Percentiles rank a stretch among this genome's conserved stretches.
phyloP scores from a whole-genome alignment of 2,888 invertebrate species.

The Abrostola tripartita region DNA sequence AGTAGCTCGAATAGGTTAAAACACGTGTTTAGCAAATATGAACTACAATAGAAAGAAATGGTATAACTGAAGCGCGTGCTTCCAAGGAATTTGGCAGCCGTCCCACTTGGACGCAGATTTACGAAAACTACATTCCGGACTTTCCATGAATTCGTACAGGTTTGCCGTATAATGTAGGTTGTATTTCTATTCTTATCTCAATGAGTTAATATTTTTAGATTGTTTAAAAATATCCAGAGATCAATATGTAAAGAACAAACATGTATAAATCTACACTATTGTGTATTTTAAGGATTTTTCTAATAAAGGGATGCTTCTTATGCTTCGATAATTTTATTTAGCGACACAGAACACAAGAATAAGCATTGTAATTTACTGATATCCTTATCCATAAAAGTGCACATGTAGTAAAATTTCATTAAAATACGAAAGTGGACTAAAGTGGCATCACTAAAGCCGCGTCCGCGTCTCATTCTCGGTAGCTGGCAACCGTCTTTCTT shows the following conservation, averaged over 20 bases:
- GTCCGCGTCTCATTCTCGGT: slow-evolving; percentile 34
- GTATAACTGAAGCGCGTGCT: slow-evolving; percentile 56
- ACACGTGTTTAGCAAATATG: slow-evolving; percentile 47
- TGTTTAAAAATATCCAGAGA: no score
- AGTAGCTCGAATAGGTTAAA: slow-evolving; percentile 32
- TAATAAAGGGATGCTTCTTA: no score
- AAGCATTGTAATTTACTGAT: no score
- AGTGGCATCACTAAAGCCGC: slow-evolving; percentile 53
- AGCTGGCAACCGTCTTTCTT: slow-evolving; percentile 56
- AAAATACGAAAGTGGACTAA: background rate
- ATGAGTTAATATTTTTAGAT: no score
- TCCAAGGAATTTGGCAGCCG: slow-evolving; percentile 63
- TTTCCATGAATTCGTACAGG: slow-evolving; percentile 5
- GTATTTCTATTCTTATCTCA: no score
- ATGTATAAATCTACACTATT: no score
- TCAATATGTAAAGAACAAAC: no score
- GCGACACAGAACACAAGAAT: no score
- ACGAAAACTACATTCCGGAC: slow-evolving; percentile 37
- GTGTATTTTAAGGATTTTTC: no score
- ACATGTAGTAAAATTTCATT: background rate
- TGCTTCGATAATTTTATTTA: no score
- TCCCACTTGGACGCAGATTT: slow-evolving; percentile 58
- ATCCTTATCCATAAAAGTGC: background rate
- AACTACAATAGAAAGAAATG: slow-evolving; percentile 64
- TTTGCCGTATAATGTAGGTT: no score